Conservation (phyloP, 2,797 vertebrate genomes). For the Microcaecilia unicolor region DNA sequence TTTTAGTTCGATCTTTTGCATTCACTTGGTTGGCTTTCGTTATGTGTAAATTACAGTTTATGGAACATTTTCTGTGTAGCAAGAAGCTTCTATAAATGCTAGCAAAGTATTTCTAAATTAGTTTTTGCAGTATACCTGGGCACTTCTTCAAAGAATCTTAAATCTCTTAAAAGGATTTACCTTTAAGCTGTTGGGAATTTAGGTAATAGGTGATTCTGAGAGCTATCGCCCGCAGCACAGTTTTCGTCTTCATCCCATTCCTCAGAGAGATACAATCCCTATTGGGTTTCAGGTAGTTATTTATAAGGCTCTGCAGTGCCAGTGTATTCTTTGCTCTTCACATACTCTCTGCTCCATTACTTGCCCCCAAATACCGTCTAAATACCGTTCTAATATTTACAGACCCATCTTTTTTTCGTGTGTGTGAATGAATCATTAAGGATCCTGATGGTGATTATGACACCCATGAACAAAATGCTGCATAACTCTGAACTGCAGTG, state of each 20-base stretch:
- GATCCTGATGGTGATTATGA: too few species aligned
- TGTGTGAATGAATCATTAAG: too few species aligned
- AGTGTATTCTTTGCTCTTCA: too few species aligned
- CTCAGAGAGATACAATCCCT: conserved; percentile 20
- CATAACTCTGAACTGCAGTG: too few species aligned
- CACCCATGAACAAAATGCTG: too few species aligned
- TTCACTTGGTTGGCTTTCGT: conserved; percentile 15
- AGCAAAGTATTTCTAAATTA: conserved; percentile 24
- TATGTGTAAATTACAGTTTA: background rate
- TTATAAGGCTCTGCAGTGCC: too few species aligned
- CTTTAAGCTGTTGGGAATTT: conserved; percentile 33
- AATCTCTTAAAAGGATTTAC: conserved; percentile 43
- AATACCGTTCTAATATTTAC: too few species aligned
- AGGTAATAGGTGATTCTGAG: conserved; percentile 37
- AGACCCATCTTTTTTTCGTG: too few species aligned
- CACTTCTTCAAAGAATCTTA: conserved; percentile 27
- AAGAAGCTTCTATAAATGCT: conserved; percentile 4
- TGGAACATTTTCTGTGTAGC: conserved; percentile 7
- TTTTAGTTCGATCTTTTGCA: too few species aligned
- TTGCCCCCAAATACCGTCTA: too few species aligned
- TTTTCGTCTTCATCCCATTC: conserved; percentile 17
- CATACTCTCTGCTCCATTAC: too few species aligned
- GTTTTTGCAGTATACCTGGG: conserved; percentile 20
- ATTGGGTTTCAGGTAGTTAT: conserved; percentile 24
- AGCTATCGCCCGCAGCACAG: conserved; percentile 27